Evolutionary conservation across 2,888 invertebrate species (phyloP), one percentile per base, ranked within the genome.

Genomic region (Nasonovia ribisnigri): DNA sequence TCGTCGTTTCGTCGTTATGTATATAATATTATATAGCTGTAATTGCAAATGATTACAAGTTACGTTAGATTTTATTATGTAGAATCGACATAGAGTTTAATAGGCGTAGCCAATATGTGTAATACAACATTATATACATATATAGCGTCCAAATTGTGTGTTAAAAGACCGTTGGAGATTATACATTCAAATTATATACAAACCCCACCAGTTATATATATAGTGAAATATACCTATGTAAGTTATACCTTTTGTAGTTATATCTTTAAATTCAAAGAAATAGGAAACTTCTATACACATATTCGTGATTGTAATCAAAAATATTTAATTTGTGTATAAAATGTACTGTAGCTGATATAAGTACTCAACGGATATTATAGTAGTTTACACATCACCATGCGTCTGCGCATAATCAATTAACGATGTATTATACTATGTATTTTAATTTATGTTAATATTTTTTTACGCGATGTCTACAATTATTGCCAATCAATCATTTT

Each of bases 401-500:
- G 36, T 77, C 67, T 77, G 67, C 16, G 77, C 36, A 77, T 77
- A 36, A 77, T 77, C 77, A 77, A 77, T 77, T 77, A 77, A 36
- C 36, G 77, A 77, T 36, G 36, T 20, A 77, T 77, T 36, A 77
- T 77, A n/a, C 36, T 77, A 36, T 36, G 5, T 5, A 77, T 77
- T 77, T 77, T 77, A 77, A 77, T 77, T 77, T 77, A 77, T 77
- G 77, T 36, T 20, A 57, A 57, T 89, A 57, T 43, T 57, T 16
- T 20, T 57, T 89, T 89, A 26, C 42, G 26, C 26, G 16, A 43
- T 57, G 57, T 42, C 42, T 57, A 57, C 54, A 88, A 57, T 88
- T 88, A 57, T 88, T 57, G 88, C 42, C 29, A 89, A 89, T 89
- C 20, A 57, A 89, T 89, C 54, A 89, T 89, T 89, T 89, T 89